phyloP scores from a whole-genome alignment of 1,140 invertebrate genomes.

The Anagrus nilaparvatae region DNA sequence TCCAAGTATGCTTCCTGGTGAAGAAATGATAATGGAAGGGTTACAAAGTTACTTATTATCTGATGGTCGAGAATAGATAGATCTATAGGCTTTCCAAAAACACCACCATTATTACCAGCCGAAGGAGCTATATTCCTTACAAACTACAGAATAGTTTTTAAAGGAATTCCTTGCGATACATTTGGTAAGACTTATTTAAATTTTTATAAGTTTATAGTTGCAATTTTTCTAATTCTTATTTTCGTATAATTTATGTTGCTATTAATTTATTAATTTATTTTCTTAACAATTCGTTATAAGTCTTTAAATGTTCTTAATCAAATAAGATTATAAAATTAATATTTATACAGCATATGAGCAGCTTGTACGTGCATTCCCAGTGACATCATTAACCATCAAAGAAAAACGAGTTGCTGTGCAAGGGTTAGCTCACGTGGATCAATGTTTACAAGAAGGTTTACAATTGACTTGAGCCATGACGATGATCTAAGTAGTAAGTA shows the following conservation, averaged over 20 bases:
- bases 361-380: slow-evolving; percentile 76
- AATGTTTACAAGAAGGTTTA: slow-evolving; percentile 84
- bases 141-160: slow-evolving; percentile 90
- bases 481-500: slow-evolving; percentile 60
- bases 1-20: slow-evolving; percentile 80
- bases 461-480: slow-evolving; percentile 64
- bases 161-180: slow-evolving; percentile 86
- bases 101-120: slow-evolving; percentile 78
- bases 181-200: slow-evolving; percentile 52
- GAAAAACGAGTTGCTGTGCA: slow-evolving; percentile 88
- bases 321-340: slow-evolving; percentile 1
- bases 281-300: too few species aligned
- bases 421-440: slow-evolving; percentile 77
- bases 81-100: slow-evolving; percentile 57
- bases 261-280: too few species aligned
- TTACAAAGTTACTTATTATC: slow-evolving; percentile 81
- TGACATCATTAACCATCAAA: slow-evolving; percentile 83
- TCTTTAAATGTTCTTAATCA: slow-evolving; percentile 4
- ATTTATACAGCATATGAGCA: slow-evolving; percentile 66
- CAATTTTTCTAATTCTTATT: background rate
- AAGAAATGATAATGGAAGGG: slow-evolving; percentile 78
- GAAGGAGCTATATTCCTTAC: slow-evolving; percentile 96
- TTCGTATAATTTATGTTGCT: too few species aligned
- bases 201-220: slow-evolving; percentile 9
- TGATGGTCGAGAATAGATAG: slow-evolving; percentile 84